A percentile compares a stretch with the other conserved stretches of the same genome.
phyloP scores from a whole-genome alignment of 2,888 invertebrate genomes.

The Chloroclystis v-ata region DNA sequence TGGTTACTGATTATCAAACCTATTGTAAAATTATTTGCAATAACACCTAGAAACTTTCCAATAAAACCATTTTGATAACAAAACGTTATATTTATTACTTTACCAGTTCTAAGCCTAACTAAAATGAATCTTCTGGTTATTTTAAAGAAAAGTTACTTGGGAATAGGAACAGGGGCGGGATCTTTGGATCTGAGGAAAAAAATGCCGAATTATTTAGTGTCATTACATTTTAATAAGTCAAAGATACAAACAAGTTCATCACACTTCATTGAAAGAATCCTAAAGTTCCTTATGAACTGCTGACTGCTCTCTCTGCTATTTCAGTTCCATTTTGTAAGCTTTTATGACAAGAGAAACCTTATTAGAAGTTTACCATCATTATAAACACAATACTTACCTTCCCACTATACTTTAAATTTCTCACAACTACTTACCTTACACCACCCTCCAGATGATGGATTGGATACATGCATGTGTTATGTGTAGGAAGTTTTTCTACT shows the following conservation, averaged over 20 bases:
- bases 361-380: slow-evolving; percentile 32
- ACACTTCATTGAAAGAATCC: slow-evolving; percentile 52
- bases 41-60: slow-evolving; percentile 14
- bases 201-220: slow-evolving; percentile 36
- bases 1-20: slow-evolving; percentile 68
- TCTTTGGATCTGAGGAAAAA: slow-evolving; percentile 67
- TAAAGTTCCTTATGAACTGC: slow-evolving; percentile 45
- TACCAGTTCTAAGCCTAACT: background rate
- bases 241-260: slow-evolving; percentile 44
- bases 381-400: slow-evolving; percentile 44
- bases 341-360: slow-evolving; percentile 59
- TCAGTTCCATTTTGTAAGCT: slow-evolving; percentile 72
- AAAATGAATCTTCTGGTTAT: background rate
- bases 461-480: slow-evolving; percentile 22
- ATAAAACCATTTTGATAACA: slow-evolving; percentile 5
- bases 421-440: slow-evolving; percentile 33
- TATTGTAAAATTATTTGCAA: slow-evolving; percentile 64
- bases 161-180: slow-evolving; percentile 55
- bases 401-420: slow-evolving; percentile 2
- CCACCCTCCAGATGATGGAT: slow-evolving; percentile 22
- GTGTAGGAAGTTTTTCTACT: background rate
- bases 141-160: slow-evolving; percentile 28
- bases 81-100: slow-evolving; percentile 7
- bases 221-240: slow-evolving; percentile 56
- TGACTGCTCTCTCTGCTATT: slow-evolving; percentile 61